Base-by-base conservation (phyloP, 1,140 invertebrate genomes). In the Drosophila sp. region DNA sequence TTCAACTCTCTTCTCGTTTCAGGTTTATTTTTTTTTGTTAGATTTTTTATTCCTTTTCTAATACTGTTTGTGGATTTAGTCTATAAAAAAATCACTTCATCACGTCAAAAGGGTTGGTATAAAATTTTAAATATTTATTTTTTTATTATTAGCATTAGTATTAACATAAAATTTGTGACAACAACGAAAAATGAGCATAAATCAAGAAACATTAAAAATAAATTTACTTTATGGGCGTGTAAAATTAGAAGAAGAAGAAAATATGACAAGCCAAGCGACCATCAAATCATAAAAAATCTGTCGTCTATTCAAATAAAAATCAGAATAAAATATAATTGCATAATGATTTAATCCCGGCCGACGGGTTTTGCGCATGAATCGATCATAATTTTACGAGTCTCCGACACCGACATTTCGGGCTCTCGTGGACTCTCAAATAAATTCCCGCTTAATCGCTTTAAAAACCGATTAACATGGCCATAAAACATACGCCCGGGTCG, bases 311-410 rank as follows among this genome's bases (percentile, higher is more conserved):
- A 29, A 38, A 48, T 65, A 16, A 46, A 76, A 72, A 61, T 65
- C 32, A 51, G 76, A 54, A 70, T 77, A 72, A 82, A 75, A 56
- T 50, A 69, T 89, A 87, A 87, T 87, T 87, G 67, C 72, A 82
- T 82, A 87, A 89, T 82, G 83, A 87, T 73, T 87, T 87, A 89
- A 87, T 87, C 82, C 78, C 45, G 36, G 14, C 58, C 57, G 29
- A 40, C 67, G 72, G 62, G 43, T 74, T 63, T 58, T 43, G 43
- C 58, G 57, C 79, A 83, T 82, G 83, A 89, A 89, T 89, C 84
- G 79, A 89, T 89, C 80, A 89, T 67, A 38, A 50, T 80, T 78
- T 72, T 66, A 71, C 53, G 69, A 58, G n/a, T 25, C 43, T 25
- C 32, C 48, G 7, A 11, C 38, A 11, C 18, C 16, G 29, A 34